Evolutionary conservation across 2,113 vertebrate species (phyloP), one percentile per base, ranked within the genome.

Genomic region (Bolborhynchus lineola): DNA sequence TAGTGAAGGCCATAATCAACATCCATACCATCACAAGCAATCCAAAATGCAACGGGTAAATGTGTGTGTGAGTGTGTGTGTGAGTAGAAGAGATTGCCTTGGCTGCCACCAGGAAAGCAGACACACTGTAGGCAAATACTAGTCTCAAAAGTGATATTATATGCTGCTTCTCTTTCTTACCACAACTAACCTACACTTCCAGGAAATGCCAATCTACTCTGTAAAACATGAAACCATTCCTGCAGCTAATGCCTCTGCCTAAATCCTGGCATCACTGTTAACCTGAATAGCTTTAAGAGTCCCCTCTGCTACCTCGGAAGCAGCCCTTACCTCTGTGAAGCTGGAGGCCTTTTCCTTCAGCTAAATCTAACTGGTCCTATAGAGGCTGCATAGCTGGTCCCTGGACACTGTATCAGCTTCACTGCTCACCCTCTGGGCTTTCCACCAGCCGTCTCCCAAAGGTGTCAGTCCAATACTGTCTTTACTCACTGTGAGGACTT

Each of bases 1-100:
- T 53, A 79, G 33, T 82, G 81, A 92, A 91, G 77, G 80, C 77
- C 86, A 84, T 64, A 84, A 91, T 91, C 80, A 87, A 52, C 92
- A 91, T 35, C 70, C 37, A 3, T 57, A 84, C 57, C 35, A 79
- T 82, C 0, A 0, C 37, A 70, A 89, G 49, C 77, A 82, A 86
- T 78, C 86, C 88, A 55, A 93, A 95, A 52, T 31, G 76, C 65
- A 91, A 13, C 63, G 65, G 77, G 65, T 64, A 63, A 88, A 68
- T 49, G 47, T 23, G 46, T 47, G 12, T 23, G 47, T 13, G 47
- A 24, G 47, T 49, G 47, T 49, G 47, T 8, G 47, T 49, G 23
- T 3, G 17, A 79, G 49, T 71, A 83, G 24, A 68, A 39, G 57
- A 88, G 88, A 47, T 47, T 47, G 72, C 35, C 25, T 84, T 2